Base-by-base conservation (phyloP, 1,140 invertebrate species). In the Bombus sylvicola region DNA sequence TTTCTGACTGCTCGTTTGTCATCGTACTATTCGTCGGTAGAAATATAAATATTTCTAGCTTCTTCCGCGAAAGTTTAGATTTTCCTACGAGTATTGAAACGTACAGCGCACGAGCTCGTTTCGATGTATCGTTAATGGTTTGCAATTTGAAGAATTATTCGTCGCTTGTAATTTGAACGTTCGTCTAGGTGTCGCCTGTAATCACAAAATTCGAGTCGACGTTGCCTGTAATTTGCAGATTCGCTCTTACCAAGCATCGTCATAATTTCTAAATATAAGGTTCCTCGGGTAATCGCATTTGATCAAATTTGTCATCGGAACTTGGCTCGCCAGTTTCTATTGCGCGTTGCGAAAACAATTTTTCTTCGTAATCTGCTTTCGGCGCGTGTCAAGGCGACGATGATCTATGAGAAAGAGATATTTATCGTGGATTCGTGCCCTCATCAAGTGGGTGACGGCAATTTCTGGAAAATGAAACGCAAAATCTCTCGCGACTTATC, bases 381-480 rank as follows among this genome's bases (percentile, higher is more conserved):
- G 68, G 73, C 66, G 37, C 71, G 79, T 78, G 83, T 62, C 73
- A 75, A 39, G 6, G 28, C 15, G 39, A 59, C 37, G 64, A 77
- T 81, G 59, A 88, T 85, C 83, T 72, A 62, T n/a, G 64, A 77
- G 62, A 31, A 47, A 39, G n/a, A 68, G 62, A 68, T n/a, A 41
- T 73, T 53, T 39, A 85, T 89, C 82, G 59, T 9, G 81, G 37
- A 85, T 68, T 47, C 82, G 47, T 25, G 59, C 28, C 75, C 62
- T 73, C 68, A 73, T 66, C 72, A 43, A 57, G 13, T 34, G 9
- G 69, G 69, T 25, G 34, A 59, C 37, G 78, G 66, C 47, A 74
- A 83, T 72, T 47, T 75, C 39, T 47, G 43, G 73, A 76, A 82
- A 69, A 79, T 89, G 75, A 89, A 82, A 85, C 79, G 88, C 74